phyloP scores from a whole-genome alignment of 2,797 vertebrate genomes.

The Garrulus glandarius region DNA sequence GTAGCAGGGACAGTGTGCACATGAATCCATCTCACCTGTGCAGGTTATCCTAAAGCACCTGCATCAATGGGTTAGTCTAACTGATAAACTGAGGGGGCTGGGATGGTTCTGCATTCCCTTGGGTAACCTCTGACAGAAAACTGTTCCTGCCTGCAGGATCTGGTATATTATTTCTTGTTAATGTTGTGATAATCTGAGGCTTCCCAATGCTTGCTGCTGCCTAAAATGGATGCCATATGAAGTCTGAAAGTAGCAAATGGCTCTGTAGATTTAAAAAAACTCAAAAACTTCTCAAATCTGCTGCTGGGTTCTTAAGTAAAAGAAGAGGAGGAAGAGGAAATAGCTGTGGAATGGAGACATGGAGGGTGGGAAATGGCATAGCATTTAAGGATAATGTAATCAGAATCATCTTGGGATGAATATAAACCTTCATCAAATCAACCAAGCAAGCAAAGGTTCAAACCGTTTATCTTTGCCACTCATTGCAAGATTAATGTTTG shows the following conservation, averaged over 20 bases:
- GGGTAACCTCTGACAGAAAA: not conserved
- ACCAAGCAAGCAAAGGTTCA: not conserved
- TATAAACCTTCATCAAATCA: not conserved
- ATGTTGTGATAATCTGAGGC: not conserved
- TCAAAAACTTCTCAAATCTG: not conserved
- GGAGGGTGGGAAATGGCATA: not conserved
- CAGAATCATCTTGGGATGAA: not conserved
- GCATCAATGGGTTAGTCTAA: not conserved
- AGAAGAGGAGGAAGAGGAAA: not conserved
- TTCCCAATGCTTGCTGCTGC: not conserved
- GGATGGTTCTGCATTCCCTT: not conserved
- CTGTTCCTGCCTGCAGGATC: not conserved
- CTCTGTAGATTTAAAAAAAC: not conserved
- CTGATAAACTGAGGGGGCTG: not conserved
- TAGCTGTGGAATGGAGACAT: not conserved
- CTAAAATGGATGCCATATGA: not conserved
- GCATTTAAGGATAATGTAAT: not conserved
- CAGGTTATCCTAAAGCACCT: not conserved
- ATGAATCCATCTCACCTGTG: not conserved
- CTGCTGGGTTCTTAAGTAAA: not conserved
- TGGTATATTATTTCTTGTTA: not conserved
- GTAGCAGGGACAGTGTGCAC: not conserved
- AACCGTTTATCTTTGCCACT: not conserved
- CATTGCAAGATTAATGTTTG: not conserved
- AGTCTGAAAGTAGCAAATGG: not conserved